Conservation (phyloP, 64 coral and sea anemone genomes). For the Astreopora myriophthalma region DNA sequence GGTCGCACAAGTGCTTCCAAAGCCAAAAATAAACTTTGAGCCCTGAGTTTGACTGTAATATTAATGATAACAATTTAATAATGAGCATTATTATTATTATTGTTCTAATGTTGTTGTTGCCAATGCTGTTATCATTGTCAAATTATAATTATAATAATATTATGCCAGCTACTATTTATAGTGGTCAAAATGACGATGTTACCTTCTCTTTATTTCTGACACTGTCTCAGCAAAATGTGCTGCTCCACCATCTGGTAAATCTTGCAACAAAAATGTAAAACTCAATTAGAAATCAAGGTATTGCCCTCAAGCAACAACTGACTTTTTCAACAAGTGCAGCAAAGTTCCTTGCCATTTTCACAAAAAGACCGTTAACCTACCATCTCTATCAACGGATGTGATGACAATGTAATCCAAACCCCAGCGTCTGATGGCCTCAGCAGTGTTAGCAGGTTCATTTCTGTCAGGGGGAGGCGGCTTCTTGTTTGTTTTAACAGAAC, state of each 20-base stretch:
- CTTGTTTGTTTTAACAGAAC: slow-evolving; percentile 98
- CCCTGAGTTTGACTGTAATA: too few species aligned
- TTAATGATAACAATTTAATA: too few species aligned
- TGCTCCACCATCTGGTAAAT: slow-evolving; percentile 94
- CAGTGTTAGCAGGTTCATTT: slow-evolving; percentile 92
- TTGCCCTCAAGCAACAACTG: background rate
- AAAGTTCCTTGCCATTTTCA: background rate
- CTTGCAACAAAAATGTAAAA: slow-evolving; percentile 35
- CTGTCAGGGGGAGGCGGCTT: slow-evolving; percentile 86
- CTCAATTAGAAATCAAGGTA: background rate
- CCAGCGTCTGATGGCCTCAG: slow-evolving; percentile 86
- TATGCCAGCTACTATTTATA: too few species aligned
- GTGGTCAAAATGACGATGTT: too few species aligned
- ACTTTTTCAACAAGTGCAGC: too few species aligned
- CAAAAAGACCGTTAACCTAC: slow-evolving; percentile 31
- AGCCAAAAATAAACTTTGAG: too few species aligned
- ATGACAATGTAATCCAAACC: slow-evolving; percentile 90
- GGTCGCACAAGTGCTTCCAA: too few species aligned
- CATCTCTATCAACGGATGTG: slow-evolving; percentile 99
- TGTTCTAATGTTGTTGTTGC: too few species aligned
- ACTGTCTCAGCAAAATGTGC: slow-evolving; percentile 96
- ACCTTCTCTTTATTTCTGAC: slow-evolving; percentile 94
- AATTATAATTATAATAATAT: background rate
- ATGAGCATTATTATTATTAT: too few species aligned
- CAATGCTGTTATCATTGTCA: background rate